Percentiles rank a stretch among this genome's conserved stretches.
These are phyloP conservation scores for Hephaestus fuliginosus DNA, from an alignment of 2,797 vertebrate species.

Conservation along the genomic window DNA sequence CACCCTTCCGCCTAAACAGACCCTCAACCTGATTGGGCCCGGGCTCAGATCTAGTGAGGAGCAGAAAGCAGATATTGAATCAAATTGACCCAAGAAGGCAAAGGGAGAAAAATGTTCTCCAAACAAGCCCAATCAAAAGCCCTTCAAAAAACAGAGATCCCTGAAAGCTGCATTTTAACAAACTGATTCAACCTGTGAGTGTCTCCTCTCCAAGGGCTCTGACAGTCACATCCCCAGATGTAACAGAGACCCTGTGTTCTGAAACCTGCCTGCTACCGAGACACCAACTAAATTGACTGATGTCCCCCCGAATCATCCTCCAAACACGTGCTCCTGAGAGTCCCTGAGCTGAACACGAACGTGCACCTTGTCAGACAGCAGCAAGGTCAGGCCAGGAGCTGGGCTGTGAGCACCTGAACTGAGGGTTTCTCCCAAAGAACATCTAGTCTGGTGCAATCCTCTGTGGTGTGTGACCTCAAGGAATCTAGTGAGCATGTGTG, in stretches of 20 bases:
- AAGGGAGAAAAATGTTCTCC: background rate
- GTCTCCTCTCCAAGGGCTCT: constrained; percentile 12
- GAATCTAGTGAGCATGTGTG: constrained; percentile 42
- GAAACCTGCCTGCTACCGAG: constrained; percentile 1
- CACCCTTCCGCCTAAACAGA: constrained; percentile 30
- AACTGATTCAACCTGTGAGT: constrained; percentile 1
- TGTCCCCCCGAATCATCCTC: constrained; percentile 22
- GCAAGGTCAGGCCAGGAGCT: constrained; percentile 40
- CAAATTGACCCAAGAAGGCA: background rate
- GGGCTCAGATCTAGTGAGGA: constrained; percentile 1
- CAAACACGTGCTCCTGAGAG: constrained; percentile 25
- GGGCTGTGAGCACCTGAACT: constrained; percentile 19
- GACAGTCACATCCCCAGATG: constrained; percentile 4
- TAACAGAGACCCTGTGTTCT: constrained; percentile 18
- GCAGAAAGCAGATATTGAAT: constrained; percentile 7
- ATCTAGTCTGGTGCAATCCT: constrained; percentile 48
- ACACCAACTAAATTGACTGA: constrained; percentile 30
- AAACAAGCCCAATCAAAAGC: constrained; percentile 25
- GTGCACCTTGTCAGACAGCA: constrained; percentile 51
- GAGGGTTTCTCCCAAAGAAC: constrained; percentile 57
- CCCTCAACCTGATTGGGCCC: constrained; percentile 12
- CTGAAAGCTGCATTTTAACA: constrained; percentile 23
- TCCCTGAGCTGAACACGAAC: constrained; percentile 32
- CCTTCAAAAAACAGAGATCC: constrained; percentile 13
- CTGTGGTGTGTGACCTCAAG: constrained; percentile 39